Conservation (phyloP, 1,140 invertebrate genomes). For the Holcopasites calliopsidis region DNA sequence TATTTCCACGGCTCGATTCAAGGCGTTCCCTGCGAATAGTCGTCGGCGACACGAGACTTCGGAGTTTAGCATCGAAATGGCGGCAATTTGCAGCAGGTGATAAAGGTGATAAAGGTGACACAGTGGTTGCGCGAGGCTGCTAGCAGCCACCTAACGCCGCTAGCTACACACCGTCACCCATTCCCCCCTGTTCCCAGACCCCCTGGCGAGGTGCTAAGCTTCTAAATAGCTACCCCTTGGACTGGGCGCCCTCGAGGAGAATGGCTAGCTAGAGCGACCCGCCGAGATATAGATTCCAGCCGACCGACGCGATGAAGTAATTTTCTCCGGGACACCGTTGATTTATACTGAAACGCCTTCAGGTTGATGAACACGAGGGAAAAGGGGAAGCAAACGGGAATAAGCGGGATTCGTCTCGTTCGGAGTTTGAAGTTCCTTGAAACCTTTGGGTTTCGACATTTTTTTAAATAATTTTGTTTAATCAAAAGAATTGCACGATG, state of each 20-base stretch:
- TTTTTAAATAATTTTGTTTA: no score
- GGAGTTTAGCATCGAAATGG: conserved; percentile 79
- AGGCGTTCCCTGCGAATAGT: conserved; percentile 75
- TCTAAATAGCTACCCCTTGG: conserved; percentile 76
- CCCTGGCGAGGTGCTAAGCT: conserved; percentile 74
- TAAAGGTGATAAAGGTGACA: conserved; percentile 80
- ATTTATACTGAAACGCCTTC: background rate
- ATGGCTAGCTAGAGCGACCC: conserved; percentile 48
- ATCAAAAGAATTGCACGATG: no score
- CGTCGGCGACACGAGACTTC: conserved; percentile 71
- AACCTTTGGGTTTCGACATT: no score
- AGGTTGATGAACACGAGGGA: no score
- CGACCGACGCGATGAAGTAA: conserved; percentile 11
- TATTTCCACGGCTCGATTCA: conserved; percentile 8
- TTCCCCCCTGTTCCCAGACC: conserved; percentile 42
- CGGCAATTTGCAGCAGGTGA: conserved; percentile 79
- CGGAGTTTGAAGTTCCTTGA: no score
- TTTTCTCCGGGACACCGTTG: conserved; percentile 7
- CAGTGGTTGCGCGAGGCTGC: conserved; percentile 67
- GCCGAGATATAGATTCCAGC: background rate
- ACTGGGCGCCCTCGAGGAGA: conserved; percentile 42
- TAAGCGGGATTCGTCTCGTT: no score
- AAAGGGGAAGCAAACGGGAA: no score
- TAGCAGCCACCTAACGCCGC: conserved; percentile 52
- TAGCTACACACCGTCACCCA: conserved; percentile 53